A percentile compares a stretch with the other conserved stretches of the same genome.
Evolutionary conservation across 2,888 invertebrate species (phyloP).

Genomic region (Agrochola litura): DNA sequence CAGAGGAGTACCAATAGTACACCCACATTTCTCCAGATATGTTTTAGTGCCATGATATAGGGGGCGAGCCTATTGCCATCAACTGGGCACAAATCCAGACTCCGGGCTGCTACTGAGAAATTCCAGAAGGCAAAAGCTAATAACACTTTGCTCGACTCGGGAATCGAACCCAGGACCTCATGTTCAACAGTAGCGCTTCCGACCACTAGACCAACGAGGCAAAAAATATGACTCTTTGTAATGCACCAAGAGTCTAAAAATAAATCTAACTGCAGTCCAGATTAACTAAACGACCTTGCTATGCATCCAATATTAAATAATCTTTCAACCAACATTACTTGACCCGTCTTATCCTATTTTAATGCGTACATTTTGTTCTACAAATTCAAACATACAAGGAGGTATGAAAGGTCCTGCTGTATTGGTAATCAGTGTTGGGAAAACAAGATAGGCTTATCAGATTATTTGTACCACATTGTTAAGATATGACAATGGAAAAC

Average conservation of each 20-base stretch:
- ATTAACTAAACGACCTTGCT: constrained; percentile 27
- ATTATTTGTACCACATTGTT: constrained; percentile 52
- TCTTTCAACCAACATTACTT: not conserved
- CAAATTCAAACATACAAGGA: not conserved
- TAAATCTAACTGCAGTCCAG: not conserved
- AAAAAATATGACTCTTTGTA: constrained; percentile 13
- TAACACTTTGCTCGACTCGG: too few relatives aligned
- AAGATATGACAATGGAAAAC: constrained; percentile 2
- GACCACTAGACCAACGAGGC: not conserved
- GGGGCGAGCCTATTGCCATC: not conserved
- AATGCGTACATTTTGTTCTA: not conserved
- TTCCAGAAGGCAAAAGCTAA: not conserved
- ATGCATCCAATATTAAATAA: constrained; percentile 20
- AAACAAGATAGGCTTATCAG: constrained; percentile 65
- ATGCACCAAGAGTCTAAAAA: constrained; percentile 3
- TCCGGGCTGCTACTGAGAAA: not conserved
- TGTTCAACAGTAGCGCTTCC: not conserved
- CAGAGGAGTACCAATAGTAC: too few relatives aligned
- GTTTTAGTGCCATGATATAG: too few relatives aligned
- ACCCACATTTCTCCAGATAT: too few relatives aligned
- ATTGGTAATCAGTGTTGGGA: constrained; percentile 48
- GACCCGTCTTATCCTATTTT: not conserved
- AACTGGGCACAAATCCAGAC: not conserved
- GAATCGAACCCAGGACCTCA: not conserved
- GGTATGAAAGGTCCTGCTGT: constrained; percentile 16